These are phyloP conservation scores for Athalia circularis DNA, from an alignment of 2,888 invertebrate genomes.

Conservation along the genomic window DNA sequence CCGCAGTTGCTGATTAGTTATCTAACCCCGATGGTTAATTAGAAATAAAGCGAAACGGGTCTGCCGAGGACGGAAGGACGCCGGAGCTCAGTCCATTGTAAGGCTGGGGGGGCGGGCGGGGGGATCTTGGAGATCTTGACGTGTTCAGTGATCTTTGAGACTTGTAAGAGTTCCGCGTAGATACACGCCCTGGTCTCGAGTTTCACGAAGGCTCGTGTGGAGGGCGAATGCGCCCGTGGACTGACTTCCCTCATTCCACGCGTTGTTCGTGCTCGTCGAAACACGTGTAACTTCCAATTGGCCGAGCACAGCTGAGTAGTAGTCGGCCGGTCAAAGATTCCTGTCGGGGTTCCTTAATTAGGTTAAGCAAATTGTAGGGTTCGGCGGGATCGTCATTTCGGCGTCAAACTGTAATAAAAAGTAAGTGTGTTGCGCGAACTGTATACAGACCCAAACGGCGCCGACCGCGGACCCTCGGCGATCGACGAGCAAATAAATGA, in stretches of 20 bases:
- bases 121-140: conserved; percentile 30
- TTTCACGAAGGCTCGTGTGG: conserved; percentile 24
- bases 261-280: conserved; percentile 59
- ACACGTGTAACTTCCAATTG: conserved; percentile 70
- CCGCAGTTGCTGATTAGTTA: background rate
- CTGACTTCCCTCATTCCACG: background rate
- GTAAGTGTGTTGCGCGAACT: background rate
- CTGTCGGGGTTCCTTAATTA: conserved; percentile 60
- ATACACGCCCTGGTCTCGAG: conserved; percentile 21
- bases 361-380: conserved; percentile 63
- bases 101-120: background rate
- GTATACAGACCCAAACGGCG: background rate
- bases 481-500: conserved; percentile 1
- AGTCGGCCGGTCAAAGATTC: conserved; percentile 60
- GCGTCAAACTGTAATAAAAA: conserved; percentile 24
- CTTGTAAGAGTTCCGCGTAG: conserved; percentile 33
- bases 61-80: background rate
- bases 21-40: background rate
- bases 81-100: conserved; percentile 15
- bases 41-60: conserved; percentile 7
- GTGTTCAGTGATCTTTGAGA: conserved; percentile 45
- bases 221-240: background rate
- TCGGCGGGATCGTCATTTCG: conserved; percentile 10
- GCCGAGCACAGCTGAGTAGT: conserved; percentile 54
- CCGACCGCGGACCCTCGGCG: background rate